Percentiles rank a stretch among this genome's conserved stretches.
Conservation (phyloP, 2,797 vertebrate genomes). For the Sebastes dallii region DNA sequence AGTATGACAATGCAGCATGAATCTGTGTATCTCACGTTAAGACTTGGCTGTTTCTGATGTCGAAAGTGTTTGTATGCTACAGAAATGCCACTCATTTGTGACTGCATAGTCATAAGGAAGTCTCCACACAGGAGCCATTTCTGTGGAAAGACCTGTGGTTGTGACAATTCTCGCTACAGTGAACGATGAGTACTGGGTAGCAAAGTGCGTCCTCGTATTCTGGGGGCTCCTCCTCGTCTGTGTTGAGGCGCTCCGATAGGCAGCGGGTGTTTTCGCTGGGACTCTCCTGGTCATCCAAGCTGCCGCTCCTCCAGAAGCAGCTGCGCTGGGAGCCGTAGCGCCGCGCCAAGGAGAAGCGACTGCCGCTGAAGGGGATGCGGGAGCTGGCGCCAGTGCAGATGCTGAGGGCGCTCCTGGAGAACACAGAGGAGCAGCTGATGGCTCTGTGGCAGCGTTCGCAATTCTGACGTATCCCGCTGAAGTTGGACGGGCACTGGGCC, state of each 20-base stretch:
- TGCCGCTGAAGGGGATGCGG: slow-evolving; percentile 91
- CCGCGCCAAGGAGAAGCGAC: slow-evolving; percentile 92
- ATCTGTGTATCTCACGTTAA: slow-evolving; percentile 31
- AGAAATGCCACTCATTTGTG: slow-evolving; percentile 15
- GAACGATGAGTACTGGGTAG: slow-evolving; percentile 95
- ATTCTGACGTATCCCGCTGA: slow-evolving; percentile 87
- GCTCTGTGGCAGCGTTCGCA: slow-evolving; percentile 94
- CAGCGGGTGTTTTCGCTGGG: slow-evolving; percentile 93
- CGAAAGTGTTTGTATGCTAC: slow-evolving; percentile 54
- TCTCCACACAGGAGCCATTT: slow-evolving; percentile 95
- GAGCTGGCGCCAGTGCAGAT: slow-evolving; percentile 90
- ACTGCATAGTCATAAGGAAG: slow-evolving; percentile 87
- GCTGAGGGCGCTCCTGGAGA: slow-evolving; percentile 95
- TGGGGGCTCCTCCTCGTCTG: slow-evolving; percentile 89
- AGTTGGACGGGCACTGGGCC: slow-evolving; percentile 85
- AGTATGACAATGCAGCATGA: slow-evolving; percentile 8
- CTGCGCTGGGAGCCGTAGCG: slow-evolving; percentile 93
- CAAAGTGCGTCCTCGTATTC: slow-evolving; percentile 95
- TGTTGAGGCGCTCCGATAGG: slow-evolving; percentile 87
- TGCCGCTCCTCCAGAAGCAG: slow-evolving; percentile 95
- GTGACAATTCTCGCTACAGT: slow-evolving; percentile 95
- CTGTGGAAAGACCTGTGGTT: slow-evolving; percentile 95
- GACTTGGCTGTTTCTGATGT: slow-evolving; percentile 9
- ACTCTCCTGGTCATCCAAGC: slow-evolving; percentile 90
- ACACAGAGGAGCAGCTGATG: slow-evolving; percentile 96